A percentile compares a stretch with the other conserved stretches of the same genome.
These are phyloP conservation scores for Cygnus buccinator DNA, from an alignment of 2,113 vertebrate species.

Conservation along the genomic window DNA sequence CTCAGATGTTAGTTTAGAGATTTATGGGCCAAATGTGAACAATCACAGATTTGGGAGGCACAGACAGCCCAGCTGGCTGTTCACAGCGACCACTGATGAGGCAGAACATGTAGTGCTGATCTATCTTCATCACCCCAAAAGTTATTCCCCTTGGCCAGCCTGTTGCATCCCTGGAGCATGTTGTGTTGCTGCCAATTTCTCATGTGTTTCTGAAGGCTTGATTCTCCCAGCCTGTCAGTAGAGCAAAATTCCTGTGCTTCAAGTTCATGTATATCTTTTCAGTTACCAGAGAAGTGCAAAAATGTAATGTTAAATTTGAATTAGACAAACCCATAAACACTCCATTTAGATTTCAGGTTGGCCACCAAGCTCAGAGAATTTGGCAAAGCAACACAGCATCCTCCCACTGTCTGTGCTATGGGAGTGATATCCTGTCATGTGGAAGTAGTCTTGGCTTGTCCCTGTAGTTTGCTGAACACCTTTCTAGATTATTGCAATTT, in stretches of 20 bases:
- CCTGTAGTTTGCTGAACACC: constrained; percentile 2
- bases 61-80: neutral
- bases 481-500: constrained; percentile 30
- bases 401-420: neutral
- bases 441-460: neutral
- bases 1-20: neutral
- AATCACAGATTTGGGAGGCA: neutral
- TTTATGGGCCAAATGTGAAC: neutral
- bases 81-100: neutral
- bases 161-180: neutral
- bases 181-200: neutral
- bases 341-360: constrained; percentile 27
- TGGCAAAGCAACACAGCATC: neutral
- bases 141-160: too few species aligned
- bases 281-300: neutral
- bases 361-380: neutral
- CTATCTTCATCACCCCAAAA: neutral
- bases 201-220: neutral
- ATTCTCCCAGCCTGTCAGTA: neutral
- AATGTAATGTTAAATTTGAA: neutral
- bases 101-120: neutral
- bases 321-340: neutral
- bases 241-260: neutral
- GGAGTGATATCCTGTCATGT: neutral
- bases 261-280: neutral